Base-by-base conservation (phyloP, 1,140 invertebrate species). In the Eubasilissa regina region DNA sequence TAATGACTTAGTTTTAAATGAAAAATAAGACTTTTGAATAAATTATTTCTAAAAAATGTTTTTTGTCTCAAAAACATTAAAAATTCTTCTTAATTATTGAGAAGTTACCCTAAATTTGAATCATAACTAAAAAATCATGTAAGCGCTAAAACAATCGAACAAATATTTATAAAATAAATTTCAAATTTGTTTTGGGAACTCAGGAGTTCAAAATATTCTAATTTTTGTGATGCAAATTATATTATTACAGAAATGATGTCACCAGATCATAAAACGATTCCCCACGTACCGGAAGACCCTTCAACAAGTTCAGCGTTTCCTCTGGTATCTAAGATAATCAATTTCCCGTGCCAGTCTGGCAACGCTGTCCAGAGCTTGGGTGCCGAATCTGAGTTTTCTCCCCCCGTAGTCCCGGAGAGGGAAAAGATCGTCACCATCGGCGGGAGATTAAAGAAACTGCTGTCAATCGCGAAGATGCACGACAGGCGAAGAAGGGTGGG, bases 381-480 rank as follows among this genome's bases (percentile, higher is more conserved):
- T 4, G 19, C 15, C 56, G 56, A 35, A 44, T 58, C 72, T 9
- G n/a, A 74, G 1, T 13, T 11, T 12, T 13, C n/a, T 1, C 70
- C 81, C 7, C 9, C 51, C 0, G 25, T 64, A 11, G 81, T 79
- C 8, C 13, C 72, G 17, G 47, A 79, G 17, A 77, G 82, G 62
- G 82, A 83, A 43, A 53, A 45, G 11, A 53, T 81, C 4, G 80
- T 81, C 6, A 75, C 77, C 4, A 25, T 81, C n/a, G 44, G 80
- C 8, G 80, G 84, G 47, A 86, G 89, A 19, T 83, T 94, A 44
- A 90, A 91, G 84, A 92, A 93, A 47, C 84, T 94, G 75, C 84
- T 94, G 11, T 92, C 92, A 0, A 85, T 94, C 77, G 92, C 91
- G 3, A 91, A 91, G 82, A 86, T 89, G 47, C 85, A 88, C 72